Conservation (phyloP, 2,797 vertebrate genomes). For the Pangasius djambal region DNA sequence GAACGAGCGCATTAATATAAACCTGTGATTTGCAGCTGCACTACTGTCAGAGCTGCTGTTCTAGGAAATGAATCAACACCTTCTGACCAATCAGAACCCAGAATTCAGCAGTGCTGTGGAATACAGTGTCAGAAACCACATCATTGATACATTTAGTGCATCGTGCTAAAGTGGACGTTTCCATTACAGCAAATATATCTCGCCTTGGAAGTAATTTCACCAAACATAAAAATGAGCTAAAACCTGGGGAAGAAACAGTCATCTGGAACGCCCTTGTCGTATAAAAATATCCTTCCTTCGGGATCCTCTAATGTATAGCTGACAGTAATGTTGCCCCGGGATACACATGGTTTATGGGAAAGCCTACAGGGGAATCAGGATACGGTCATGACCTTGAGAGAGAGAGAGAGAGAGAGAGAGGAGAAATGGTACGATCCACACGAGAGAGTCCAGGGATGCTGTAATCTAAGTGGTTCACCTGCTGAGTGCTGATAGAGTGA, state of each 20-base stretch:
- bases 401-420: not conserved
- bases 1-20: not conserved
- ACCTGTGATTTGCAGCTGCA: not conserved
- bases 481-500: slow-evolving; percentile 1
- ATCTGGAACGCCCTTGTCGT: not conserved
- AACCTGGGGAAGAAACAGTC: not conserved
- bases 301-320: not conserved
- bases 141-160: not conserved
- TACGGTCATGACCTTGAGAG: slow-evolving; percentile 7
- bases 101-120: not conserved
- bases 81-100: not conserved
- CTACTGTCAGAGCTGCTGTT: not conserved
- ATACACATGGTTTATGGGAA: not conserved
- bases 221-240: slow-evolving; percentile 4
- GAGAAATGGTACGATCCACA: not conserved
- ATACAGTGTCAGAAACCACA: not conserved
- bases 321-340: not conserved
- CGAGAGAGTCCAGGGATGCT: not conserved
- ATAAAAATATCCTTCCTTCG: slow-evolving; percentile 9
- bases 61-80: not conserved
- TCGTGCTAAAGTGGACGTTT: not conserved
- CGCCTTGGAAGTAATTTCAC: not conserved
- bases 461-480: not conserved
- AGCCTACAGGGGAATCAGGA: slow-evolving; percentile 12
- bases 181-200: not conserved